Conservation (phyloP, 1,140 invertebrate genomes). For the Drosophila nigromelanica region DNA sequence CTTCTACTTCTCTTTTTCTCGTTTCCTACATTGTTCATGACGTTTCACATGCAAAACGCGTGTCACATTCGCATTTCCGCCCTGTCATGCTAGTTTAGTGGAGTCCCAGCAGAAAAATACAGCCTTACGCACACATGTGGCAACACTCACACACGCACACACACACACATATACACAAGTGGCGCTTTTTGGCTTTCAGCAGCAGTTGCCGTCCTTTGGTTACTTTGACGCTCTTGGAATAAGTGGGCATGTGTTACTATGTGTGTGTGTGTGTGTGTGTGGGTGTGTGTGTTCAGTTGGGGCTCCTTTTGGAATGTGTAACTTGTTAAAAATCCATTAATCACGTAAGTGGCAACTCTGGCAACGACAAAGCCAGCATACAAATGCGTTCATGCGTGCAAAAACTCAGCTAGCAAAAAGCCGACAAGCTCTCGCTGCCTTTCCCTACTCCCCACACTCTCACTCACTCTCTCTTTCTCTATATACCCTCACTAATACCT, state of each 20-base stretch:
- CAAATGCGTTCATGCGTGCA: slow-evolving; percentile 81
- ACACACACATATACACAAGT: slow-evolving; percentile 24
- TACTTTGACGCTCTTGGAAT: slow-evolving; percentile 70
- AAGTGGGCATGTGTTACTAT: slow-evolving; percentile 54
- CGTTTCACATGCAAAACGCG: slow-evolving; percentile 83
- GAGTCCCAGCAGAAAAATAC: slow-evolving; percentile 11
- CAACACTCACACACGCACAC: background rate
- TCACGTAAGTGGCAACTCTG: slow-evolving; percentile 83
- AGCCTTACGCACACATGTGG: slow-evolving; percentile 15
- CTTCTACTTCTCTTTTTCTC: slow-evolving; percentile 9
- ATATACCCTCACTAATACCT: slow-evolving; percentile 16
- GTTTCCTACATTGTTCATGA: slow-evolving; percentile 67
- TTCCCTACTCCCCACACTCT: too few species aligned
- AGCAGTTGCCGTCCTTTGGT: slow-evolving; percentile 67
- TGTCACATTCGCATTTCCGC: slow-evolving; percentile 81
- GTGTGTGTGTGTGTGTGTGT: slow-evolving; percentile 42
- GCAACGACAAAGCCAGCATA: slow-evolving; percentile 79
- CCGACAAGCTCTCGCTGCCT: slow-evolving; percentile 42
- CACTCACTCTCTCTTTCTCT: background rate
- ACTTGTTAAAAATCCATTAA: slow-evolving; percentile 83
- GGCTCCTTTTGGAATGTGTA: slow-evolving; percentile 64
- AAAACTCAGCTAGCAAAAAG: slow-evolving; percentile 59
- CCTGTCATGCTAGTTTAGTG: slow-evolving; percentile 78
- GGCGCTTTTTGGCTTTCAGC: slow-evolving; percentile 71
- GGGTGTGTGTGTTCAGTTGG: slow-evolving; percentile 26